Evolutionary conservation across 2,888 invertebrate species (phyloP).

Genomic region (Deilephila elpenor): DNA sequence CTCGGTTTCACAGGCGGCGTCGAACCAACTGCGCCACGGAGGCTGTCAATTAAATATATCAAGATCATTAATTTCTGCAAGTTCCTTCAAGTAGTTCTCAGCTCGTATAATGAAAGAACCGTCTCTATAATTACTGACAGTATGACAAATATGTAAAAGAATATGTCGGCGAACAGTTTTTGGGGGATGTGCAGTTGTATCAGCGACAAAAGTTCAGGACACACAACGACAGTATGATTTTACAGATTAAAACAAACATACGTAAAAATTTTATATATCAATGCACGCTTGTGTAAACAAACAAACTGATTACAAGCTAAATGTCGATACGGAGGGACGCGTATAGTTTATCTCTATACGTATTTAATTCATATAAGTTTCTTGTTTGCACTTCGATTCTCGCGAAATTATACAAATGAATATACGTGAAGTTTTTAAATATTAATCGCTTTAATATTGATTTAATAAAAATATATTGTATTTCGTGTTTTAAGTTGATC

Average conservation of each 20-base stretch:
- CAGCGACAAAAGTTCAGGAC: too few relatives aligned
- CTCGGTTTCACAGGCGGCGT: too few relatives aligned
- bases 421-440: slow-evolving; percentile 2
- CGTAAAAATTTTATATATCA: not conserved
- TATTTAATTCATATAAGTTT: slow-evolving; percentile 17
- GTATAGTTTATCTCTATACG: not conserved
- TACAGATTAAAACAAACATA: not conserved
- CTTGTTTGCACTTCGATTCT: slow-evolving; percentile 6
- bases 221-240: too few relatives aligned
- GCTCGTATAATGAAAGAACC: too few relatives aligned
- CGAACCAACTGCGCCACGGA: too few relatives aligned
- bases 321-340: slow-evolving; percentile 7
- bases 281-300: not conserved
- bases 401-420: slow-evolving; percentile 8
- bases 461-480: not conserved
- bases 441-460: not conserved
- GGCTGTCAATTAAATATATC: too few relatives aligned
- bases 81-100: too few relatives aligned
- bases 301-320: not conserved
- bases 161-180: too few relatives aligned
- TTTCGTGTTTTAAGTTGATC: not conserved
- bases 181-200: too few relatives aligned
- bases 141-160: too few relatives aligned
- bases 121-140: too few relatives aligned
- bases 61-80: too few relatives aligned